Conservation (phyloP, 2,113 vertebrate species). For the Bolborhynchus lineola region DNA sequence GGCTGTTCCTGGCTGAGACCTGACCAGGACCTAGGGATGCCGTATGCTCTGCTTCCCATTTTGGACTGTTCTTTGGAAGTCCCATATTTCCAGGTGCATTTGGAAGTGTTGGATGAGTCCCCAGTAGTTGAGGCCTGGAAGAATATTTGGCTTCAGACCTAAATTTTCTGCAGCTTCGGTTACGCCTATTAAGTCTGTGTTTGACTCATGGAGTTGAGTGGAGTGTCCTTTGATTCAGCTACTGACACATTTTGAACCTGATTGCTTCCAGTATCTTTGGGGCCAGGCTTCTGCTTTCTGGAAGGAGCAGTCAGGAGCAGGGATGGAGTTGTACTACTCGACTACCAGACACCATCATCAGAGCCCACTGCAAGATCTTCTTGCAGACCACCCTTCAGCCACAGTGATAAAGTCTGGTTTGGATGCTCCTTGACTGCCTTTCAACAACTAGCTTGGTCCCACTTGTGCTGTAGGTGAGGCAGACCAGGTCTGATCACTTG, state of each 20-base stretch:
- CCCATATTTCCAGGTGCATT: accelerated
- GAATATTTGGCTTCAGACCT: not conserved
- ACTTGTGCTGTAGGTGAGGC: not conserved
- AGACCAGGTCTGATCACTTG: not conserved
- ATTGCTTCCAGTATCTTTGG: not conserved
- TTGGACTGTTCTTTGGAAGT: not conserved
- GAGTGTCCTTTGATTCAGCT: not conserved
- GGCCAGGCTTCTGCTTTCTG: not conserved
- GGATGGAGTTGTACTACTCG: not conserved
- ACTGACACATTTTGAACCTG: not conserved
- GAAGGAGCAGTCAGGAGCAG: not conserved
- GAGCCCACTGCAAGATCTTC: not conserved
- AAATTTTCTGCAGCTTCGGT: not conserved
- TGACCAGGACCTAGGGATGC: not conserved
- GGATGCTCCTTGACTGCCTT: not conserved
- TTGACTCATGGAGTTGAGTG: not conserved
- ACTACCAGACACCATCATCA: not conserved
- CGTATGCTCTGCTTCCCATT: not conserved
- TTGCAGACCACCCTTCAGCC: not conserved
- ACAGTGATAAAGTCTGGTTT: not conserved
- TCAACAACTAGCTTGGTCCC: not conserved
- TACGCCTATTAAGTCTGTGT: not conserved
- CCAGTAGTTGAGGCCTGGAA: not conserved
- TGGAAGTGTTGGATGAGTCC: not conserved
- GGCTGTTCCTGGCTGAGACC: not conserved